Evolutionary conservation across 2,888 invertebrate species (phyloP).

Genomic region (Halictus ligatus): DNA sequence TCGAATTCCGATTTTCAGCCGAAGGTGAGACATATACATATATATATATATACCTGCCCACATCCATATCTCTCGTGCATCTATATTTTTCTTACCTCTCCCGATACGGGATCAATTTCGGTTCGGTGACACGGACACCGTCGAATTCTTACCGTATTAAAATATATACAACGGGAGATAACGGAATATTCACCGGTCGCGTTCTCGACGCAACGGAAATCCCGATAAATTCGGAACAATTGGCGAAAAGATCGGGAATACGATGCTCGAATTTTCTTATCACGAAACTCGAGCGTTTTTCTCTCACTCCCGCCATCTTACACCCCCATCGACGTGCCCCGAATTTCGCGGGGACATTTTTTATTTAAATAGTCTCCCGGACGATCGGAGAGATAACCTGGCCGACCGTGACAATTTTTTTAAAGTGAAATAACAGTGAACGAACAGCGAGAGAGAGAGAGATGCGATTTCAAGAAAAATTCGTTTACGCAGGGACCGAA

Average conservation of each 20-base stretch:
- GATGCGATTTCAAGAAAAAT: slow-evolving; percentile 8
- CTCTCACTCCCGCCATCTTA: slow-evolving; percentile 7
- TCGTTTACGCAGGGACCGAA: background rate
- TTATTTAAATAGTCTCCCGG: slow-evolving; percentile 27
- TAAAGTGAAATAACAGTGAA: background rate
- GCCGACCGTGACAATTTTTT: slow-evolving; percentile 32
- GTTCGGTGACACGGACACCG: background rate
- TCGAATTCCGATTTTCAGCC: slow-evolving; percentile 68
- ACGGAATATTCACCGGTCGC: background rate
- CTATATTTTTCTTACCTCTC: slow-evolving; percentile 31
- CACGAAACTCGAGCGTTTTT: slow-evolving; percentile 9
- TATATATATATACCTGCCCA: too few species aligned
- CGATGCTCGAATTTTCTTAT: slow-evolving; percentile 43
- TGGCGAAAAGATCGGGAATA: slow-evolving; percentile 3
- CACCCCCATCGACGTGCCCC: slow-evolving; percentile 26
- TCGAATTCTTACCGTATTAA: background rate
- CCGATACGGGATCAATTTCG: slow-evolving; percentile 37
- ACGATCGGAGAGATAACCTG: slow-evolving; percentile 15
- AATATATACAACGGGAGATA: background rate
- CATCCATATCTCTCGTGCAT: slow-evolving; percentile 30
- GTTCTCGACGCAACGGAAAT: background rate
- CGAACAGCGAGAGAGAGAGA: background rate
- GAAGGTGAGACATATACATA: slow-evolving; percentile 70
- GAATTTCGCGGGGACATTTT: slow-evolving; percentile 31
- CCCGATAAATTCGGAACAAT: slow-evolving; percentile 1